Conservation (phyloP, 1,140 invertebrate species). For the Bombyx mandarina region DNA sequence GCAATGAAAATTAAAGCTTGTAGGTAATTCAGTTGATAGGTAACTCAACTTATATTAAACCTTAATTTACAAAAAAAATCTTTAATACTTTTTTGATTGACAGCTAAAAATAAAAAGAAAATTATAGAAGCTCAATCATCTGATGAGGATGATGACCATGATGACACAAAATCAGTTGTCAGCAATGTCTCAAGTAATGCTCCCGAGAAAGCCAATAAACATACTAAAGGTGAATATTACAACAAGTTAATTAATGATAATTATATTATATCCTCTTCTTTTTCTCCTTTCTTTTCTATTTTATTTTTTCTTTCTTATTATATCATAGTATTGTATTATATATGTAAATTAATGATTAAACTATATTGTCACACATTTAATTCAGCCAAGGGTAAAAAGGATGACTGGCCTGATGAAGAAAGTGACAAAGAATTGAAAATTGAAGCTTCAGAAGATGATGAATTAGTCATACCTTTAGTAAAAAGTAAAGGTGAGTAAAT, state of each 20-base stretch:
- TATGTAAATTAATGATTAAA: neutral
- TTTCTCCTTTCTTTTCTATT: neutral
- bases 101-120: slow-evolving; percentile 69
- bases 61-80: no score
- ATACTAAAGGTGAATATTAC: slow-evolving; percentile 36
- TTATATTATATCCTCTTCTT: neutral
- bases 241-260: neutral
- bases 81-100: slow-evolving; percentile 8
- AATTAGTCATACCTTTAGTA: slow-evolving; percentile 30
- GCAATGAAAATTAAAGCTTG: no score
- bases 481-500: slow-evolving; percentile 41
- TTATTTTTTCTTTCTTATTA: neutral
- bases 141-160: slow-evolving; percentile 43
- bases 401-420: slow-evolving; percentile 47
- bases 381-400: slow-evolving; percentile 56
- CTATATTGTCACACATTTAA: neutral
- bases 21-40: no score
- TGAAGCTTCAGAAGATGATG: slow-evolving; percentile 31
- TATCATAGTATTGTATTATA: neutral
- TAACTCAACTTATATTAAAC: no score
- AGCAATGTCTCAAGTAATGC: slow-evolving; percentile 57
- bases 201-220: slow-evolving; percentile 37
- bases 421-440: slow-evolving; percentile 53
- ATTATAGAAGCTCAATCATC: slow-evolving; percentile 39
- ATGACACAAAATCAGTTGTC: slow-evolving; percentile 56